Evolutionary conservation across 2,888 invertebrate species (phyloP), one percentile per base, ranked within the genome.

Genomic region (Drosophila falleni): DNA sequence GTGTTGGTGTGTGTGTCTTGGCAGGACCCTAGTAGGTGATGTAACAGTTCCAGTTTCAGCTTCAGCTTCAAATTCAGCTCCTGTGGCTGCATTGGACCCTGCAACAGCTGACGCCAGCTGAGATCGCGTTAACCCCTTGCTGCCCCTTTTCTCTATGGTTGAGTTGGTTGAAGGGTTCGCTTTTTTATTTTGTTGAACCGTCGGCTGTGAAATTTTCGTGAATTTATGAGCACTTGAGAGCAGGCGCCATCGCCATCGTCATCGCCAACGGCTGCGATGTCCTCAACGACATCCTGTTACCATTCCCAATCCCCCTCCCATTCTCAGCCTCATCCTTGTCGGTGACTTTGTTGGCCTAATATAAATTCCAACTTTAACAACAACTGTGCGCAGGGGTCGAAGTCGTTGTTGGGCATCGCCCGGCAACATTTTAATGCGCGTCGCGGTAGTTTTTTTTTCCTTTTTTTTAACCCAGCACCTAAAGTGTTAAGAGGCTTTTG

Each of bases 181-280:
- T 66, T 81, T 81, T 82, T 88, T 66, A 74, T 86, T 80, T 86
- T 71, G 81, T 78, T 71, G 74, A 81, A 81, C 72, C 51, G 83
- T 78, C 78, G 86, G 89, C 87, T 87, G 89, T 87, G 87, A 87
- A 87, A 86, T 77, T 86, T 86, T 87, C 87, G 89, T 84, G 78
- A 89, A 90, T 91, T 90, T 90, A 90, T 91, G 87, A 80, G 84
- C 90, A 88, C 91, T 90, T 89, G 87, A 87, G 74, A 84, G 87
- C 89, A 88, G 89, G 81, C 87, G 84, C 84, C 81, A 83, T 72
- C 87, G 84, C 84, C 81, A 83, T 72, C 65, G 62, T 16, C 41
- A 55, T 23, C 19, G 46, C 41, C 75, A 69, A 72, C 60, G 82
- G 74, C 66, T 58, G 65, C 68, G 79, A 46, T 71, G 76, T 65